Conservation (phyloP, 2,113 vertebrate genomes). For the Gorsachius goisagi region DNA sequence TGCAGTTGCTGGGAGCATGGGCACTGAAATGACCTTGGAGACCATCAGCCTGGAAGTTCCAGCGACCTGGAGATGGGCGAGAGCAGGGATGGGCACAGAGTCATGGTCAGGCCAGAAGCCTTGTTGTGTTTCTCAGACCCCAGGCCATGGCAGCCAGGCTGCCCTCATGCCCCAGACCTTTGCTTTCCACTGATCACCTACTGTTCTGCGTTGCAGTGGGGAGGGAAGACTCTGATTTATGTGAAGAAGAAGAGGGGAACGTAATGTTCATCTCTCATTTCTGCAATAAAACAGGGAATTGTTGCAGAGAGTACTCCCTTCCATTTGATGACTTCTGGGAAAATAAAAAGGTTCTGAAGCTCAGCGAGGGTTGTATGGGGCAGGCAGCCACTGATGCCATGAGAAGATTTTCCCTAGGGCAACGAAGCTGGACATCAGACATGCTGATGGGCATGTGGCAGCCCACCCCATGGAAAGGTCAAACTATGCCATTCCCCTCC, state of each 20-base stretch:
- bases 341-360: neutral
- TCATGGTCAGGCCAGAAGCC: neutral
- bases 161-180: neutral
- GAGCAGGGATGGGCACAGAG: neutral
- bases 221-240: neutral
- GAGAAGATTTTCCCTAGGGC: neutral
- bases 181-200: neutral
- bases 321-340: neutral
- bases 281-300: neutral
- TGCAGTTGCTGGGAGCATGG: neutral
- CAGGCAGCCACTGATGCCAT: neutral
- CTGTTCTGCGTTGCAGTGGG: neutral
- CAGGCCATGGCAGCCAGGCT: neutral
- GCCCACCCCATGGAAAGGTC: neutral
- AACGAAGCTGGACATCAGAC: neutral
- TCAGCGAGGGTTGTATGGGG: neutral
- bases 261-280: neutral
- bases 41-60: neutral
- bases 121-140: neutral
- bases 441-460: neutral
- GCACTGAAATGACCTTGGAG: neutral
- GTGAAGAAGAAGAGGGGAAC: neutral
- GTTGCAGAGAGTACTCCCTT: neutral
- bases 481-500: neutral
- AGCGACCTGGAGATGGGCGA: fast-evolving